These are phyloP conservation scores for Coendou prehensilis DNA, from an alignment of 2,797 vertebrate genomes.

Conservation along the genomic window DNA sequence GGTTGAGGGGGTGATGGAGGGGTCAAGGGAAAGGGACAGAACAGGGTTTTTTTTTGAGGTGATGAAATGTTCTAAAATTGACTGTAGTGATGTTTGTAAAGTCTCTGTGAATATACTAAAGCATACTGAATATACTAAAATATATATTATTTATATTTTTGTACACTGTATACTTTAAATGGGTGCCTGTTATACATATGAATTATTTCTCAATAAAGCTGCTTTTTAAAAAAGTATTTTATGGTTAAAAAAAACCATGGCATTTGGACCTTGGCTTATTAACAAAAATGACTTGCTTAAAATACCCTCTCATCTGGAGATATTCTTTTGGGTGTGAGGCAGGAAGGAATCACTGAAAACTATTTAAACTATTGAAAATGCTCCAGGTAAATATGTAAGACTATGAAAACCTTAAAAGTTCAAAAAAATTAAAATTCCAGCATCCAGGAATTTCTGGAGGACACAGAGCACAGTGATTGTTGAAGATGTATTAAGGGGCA, in stretches of 20 bases:
- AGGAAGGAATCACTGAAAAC: conserved; percentile 51
- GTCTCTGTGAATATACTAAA: conserved; percentile 36
- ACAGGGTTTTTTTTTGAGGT: conserved; percentile 15
- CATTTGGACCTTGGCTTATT: conserved; percentile 47
- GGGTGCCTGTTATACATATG: background rate
- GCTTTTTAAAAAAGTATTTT: background rate
- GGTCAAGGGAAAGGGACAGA: background rate
- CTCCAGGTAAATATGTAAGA: conserved; percentile 56
- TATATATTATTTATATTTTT: background rate
- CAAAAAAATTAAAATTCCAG: conserved; percentile 38
- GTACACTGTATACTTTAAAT: conserved; percentile 63
- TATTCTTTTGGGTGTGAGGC: conserved; percentile 57
- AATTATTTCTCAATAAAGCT: conserved; percentile 24
- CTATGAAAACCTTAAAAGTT: conserved; percentile 43
- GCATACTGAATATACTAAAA: background rate
- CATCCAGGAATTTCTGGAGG: conserved; percentile 46
- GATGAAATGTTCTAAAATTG: conserved; percentile 45
- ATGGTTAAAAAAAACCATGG: background rate
- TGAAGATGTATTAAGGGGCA: conserved; percentile 50
- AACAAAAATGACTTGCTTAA: conserved; percentile 49
- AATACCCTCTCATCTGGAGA: conserved; percentile 46
- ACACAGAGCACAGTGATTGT: conserved; percentile 17
- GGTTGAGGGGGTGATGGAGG: background rate
- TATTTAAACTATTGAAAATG: conserved; percentile 63
- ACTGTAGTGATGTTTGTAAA: background rate